Evolutionary conservation across 2,113 vertebrate genomes (phyloP).

Genomic region (Aleadryas rufinucha): DNA sequence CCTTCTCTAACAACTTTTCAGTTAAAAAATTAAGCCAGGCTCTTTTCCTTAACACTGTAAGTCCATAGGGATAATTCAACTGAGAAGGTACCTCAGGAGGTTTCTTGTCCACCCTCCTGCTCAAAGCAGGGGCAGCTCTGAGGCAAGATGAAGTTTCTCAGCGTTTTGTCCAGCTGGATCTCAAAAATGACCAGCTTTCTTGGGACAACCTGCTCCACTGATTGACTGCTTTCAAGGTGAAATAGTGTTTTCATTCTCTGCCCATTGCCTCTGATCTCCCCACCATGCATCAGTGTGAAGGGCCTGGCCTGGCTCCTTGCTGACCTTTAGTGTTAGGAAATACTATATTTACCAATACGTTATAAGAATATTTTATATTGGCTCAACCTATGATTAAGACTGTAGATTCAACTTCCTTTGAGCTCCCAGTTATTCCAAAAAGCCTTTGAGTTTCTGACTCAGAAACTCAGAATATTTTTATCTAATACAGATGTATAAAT

Average conservation of each 20-base stretch:
- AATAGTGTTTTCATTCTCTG: background rate
- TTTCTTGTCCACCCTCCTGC: background rate
- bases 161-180: background rate
- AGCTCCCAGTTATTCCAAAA: background rate
- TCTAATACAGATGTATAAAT: background rate
- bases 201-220: background rate
- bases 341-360: background rate
- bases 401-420: background rate
- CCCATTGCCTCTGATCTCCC: background rate
- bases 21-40: background rate
- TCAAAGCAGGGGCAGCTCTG: background rate
- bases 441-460: background rate
- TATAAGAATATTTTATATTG: background rate
- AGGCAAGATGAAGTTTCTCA: background rate
- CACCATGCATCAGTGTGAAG: background rate
- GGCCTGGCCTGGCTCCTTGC: background rate
- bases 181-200: background rate
- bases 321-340: background rate
- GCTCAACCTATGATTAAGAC: background rate
- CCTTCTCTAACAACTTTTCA: background rate
- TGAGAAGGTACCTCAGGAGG: background rate
- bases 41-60: background rate
- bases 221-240: background rate
- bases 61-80: background rate
- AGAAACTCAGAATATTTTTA: background rate